Evolutionary conservation across 2,888 invertebrate genomes (phyloP), one percentile per base, ranked within the genome.

Genomic region (Hipparchia sbordonii): DNA sequence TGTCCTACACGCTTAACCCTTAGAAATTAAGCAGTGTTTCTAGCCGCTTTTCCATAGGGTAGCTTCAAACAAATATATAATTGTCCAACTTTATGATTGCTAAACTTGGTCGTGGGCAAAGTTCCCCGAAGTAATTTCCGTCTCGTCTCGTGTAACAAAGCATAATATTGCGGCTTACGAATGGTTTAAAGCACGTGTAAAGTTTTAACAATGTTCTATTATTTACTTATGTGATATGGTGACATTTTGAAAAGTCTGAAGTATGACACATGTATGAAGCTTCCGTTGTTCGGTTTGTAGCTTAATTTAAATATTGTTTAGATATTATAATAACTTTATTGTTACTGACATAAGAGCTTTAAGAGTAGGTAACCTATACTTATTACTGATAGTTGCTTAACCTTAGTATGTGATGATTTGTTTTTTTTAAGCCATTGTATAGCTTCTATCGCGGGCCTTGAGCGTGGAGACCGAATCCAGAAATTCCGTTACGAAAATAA

Each of bases 41-140:
- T n/a, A 48, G 54, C 23, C 23, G 57, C 57, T 57, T 57, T 57
- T 3, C 23, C 57, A n/a, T 13, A 8, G 6, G 13, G 23, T 7
- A 7, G 7, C 57, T 23, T 13, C 8, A 57, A 13, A 57, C 13
- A n/a, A n/a, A 56, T 56, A 56, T 56, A 39, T 13, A 56, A 56
- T 57, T 57, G 23, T 57, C 57, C 59, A 60, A 65, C 52, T 68
- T 48, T 13, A 57, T 57, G 33, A 68, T 67, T 51, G 67, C 48
- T 57, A 72, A 5, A 59, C 69, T 51, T 65, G 60, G 57, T 56
- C 68, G 68, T 77, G 77, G 81, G 79, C 82, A 79, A 85, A 86
- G 81, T 84, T 85, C 77, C 78, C 72, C 80, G 75, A 80, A 82
- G 84, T 87, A 86, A 87, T 87, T 87, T 87, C 85, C 87, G 85